These are phyloP conservation scores for Hymenochirus boettgeri DNA, from an alignment of 2,113 vertebrate genomes.

Conservation along the genomic window DNA sequence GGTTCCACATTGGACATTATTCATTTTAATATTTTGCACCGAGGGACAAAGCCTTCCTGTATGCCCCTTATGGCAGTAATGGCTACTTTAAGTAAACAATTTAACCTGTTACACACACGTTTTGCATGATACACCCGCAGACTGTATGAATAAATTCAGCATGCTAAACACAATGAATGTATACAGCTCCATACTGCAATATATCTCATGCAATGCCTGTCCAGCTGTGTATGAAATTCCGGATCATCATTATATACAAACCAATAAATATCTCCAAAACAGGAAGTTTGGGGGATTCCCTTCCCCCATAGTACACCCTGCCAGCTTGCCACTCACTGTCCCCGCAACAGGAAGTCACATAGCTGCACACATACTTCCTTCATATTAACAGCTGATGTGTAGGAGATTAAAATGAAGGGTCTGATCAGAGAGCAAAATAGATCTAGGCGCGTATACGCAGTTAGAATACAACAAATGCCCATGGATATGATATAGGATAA, in stretches of 20 bases:
- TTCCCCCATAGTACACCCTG: constrained; percentile 24
- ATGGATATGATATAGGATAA: not conserved
- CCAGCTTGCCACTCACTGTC: constrained; percentile 24
- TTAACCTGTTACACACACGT: no score
- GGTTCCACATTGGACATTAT: no score
- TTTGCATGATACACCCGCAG: no score
- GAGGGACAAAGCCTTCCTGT: no score
- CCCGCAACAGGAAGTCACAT: constrained; percentile 38
- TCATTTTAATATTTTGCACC: no score
- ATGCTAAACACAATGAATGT: no score
- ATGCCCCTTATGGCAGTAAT: no score
- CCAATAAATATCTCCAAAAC: constrained; percentile 26
- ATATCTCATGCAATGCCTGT: constrained; percentile 2
- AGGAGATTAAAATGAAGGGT: constrained; percentile 5
- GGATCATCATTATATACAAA: constrained; percentile 5
- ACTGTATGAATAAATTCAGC: no score
- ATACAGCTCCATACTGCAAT: no score
- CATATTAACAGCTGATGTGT: constrained; percentile 34
- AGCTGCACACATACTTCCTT: constrained; percentile 27
- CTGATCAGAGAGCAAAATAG: not conserved
- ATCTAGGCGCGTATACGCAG: not conserved
- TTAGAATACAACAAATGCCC: not conserved
- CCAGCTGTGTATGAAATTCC: constrained; percentile 7
- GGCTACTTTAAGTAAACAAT: no score
- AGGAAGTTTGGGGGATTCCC: constrained; percentile 31